These are phyloP conservation scores for Lemur catta DNA, from an alignment of 2,797 vertebrate species.

Conservation along the genomic window DNA sequence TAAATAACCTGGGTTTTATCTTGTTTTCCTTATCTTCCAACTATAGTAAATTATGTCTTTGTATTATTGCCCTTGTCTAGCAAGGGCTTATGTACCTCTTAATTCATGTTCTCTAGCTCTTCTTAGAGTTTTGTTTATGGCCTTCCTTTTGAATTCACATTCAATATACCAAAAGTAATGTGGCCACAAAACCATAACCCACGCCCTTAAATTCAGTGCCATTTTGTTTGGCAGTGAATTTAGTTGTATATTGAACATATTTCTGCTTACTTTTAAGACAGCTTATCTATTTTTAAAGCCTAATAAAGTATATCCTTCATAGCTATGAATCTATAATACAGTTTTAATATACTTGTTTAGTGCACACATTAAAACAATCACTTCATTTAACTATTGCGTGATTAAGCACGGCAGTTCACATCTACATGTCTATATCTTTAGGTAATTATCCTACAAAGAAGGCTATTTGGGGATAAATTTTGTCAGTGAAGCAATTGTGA, in stretches of 20 bases:
- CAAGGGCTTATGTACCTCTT: not conserved
- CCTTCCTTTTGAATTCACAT: slow-evolving; percentile 36
- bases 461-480: not conserved
- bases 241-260: not conserved
- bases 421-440: not conserved
- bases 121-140: slow-evolving; percentile 40
- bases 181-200: not conserved
- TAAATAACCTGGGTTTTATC: not conserved
- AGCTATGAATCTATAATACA: not conserved
- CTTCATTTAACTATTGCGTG: not conserved
- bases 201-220: slow-evolving; percentile 41
- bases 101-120: not conserved
- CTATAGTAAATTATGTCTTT: not conserved
- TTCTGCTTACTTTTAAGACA: slow-evolving; percentile 12
- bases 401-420: not conserved
- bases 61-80: not conserved
- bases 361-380: not conserved
- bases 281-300: slow-evolving; percentile 21
- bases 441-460: not conserved
- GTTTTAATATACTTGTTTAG: slow-evolving; percentile 8
- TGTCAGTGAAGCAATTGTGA: not conserved
- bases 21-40: not conserved
- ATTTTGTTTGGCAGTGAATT: slow-evolving; percentile 16
- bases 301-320: not conserved
- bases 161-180: slow-evolving; percentile 40